Evolutionary conservation across 2,113 vertebrate genomes (phyloP).

Genomic region (Ailuropoda melanoleuca): DNA sequence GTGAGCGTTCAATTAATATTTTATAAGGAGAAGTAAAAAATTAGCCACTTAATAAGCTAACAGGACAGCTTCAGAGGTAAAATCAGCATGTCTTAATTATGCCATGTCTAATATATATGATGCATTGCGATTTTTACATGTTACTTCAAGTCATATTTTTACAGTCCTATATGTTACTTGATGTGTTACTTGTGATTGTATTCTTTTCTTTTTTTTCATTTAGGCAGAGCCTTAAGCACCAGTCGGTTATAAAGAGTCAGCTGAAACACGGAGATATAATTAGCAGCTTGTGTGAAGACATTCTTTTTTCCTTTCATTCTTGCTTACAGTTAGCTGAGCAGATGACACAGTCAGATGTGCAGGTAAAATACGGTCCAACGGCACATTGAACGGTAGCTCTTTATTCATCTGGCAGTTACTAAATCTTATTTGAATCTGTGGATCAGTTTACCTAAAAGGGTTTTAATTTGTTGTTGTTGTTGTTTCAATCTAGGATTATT

Average conservation of each 20-base stretch:
- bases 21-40: not conserved
- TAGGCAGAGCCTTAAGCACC: constrained; percentile 95
- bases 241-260: constrained; percentile 88
- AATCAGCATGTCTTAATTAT: not conserved
- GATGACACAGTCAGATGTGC: constrained; percentile 82
- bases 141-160: not conserved
- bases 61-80: not conserved
- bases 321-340: constrained; percentile 92
- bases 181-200: not conserved
- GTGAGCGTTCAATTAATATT: constrained; percentile 37
- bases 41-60: not conserved
- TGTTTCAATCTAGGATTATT: not conserved
- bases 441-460: not conserved
- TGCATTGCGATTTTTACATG: not conserved
- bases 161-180: not conserved
- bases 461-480: not conserved
- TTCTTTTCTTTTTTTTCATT: constrained; percentile 51
- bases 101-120: not conserved
- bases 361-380: constrained; percentile 70
- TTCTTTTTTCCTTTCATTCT: constrained; percentile 87
- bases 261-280: constrained; percentile 92
- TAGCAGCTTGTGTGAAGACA: constrained; percentile 89
- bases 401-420: not conserved
- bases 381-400: not conserved
- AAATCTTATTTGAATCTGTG: not conserved